A percentile compares a stretch with the other conserved stretches of the same genome.
These are phyloP conservation scores for Acanthosepion lycidas DNA, from an alignment of 2,888 invertebrate species.

Conservation along the genomic window DNA sequence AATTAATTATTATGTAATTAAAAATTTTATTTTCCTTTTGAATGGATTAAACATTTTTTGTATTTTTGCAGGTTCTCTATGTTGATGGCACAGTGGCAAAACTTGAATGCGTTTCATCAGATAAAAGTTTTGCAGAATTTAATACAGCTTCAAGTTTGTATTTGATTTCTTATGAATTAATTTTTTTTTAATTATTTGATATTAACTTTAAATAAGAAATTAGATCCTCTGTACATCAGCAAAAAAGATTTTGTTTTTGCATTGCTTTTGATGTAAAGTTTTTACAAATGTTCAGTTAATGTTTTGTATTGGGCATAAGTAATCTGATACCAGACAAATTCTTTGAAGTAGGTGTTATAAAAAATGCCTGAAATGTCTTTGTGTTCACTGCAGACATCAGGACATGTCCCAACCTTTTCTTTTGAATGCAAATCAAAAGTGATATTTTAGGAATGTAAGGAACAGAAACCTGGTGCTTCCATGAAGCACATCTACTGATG, in stretches of 20 bases:
- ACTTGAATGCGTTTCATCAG: not conserved
- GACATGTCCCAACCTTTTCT: too few relatives aligned
- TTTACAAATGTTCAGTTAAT: too few relatives aligned
- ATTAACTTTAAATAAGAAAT: not conserved
- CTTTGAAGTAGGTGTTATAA: too few relatives aligned
- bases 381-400: too few relatives aligned
- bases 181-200: not conserved
- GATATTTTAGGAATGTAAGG: too few relatives aligned
- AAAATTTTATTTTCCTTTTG: not conserved
- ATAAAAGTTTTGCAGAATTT: not conserved
- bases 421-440: too few relatives aligned
- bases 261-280: too few relatives aligned
- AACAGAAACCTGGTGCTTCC: too few relatives aligned
- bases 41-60: not conserved
- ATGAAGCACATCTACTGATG: too few relatives aligned
- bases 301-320: too few relatives aligned
- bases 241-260: not conserved
- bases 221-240: not conserved
- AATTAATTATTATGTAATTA: not conserved
- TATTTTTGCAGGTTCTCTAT: conserved; percentile 64
- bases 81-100: conserved; percentile 70
- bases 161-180: not conserved
- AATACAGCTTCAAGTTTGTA: not conserved
- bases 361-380: too few relatives aligned
- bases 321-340: too few relatives aligned